Evolutionary conservation across 2,113 vertebrate species (phyloP), one percentile per base, ranked within the genome.

Genomic region (Calypte anna): DNA sequence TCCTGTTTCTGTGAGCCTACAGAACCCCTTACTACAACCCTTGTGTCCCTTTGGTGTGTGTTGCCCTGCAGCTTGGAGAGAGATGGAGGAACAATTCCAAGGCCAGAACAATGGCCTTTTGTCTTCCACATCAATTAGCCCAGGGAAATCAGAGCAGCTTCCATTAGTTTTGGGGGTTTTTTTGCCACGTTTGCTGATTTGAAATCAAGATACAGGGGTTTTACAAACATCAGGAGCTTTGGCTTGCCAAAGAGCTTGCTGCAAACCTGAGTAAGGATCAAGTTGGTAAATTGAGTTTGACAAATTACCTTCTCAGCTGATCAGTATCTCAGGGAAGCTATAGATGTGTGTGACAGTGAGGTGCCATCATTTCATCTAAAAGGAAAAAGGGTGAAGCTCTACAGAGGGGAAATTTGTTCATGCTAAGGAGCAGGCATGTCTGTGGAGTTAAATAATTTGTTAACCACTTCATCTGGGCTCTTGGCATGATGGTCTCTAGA

Each of bases 31-130:
- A 10, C 30, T 33, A 25, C 25, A 25, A 13, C 10, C 2, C 33
- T 6, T 0, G 0, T 23, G 31, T 10, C 20, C 27, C 12, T 31
- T 24, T 13, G 7, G 12, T 4, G 20, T 10, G 4, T 5, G 2
- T 31, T 36, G 28, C 33, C 38, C 25, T 59, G 58, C 18, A 63
- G 82, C 68, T 62, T 58, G 24, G 23, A 58, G 50, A 63, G n/a
- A 61, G 30, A 12, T 18, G 27, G 30, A 10, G 38, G 12, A 75
- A 55, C 19, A 20, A 28, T 20, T 33, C 31, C 48, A 70, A 51
- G 0, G 6, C 11, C 63, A 50, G 9, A 40, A 44, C 4, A 58
- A 63, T 6, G 6, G 19, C 58, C 23, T 62, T 83, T 73, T 59
- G 6, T 28, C 30, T 55, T 81, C 63, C 31, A 27, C 15, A n/a